These are phyloP conservation scores for Ceyx cyanopectus DNA, from an alignment of 2,113 vertebrate species.

Conservation along the genomic window DNA sequence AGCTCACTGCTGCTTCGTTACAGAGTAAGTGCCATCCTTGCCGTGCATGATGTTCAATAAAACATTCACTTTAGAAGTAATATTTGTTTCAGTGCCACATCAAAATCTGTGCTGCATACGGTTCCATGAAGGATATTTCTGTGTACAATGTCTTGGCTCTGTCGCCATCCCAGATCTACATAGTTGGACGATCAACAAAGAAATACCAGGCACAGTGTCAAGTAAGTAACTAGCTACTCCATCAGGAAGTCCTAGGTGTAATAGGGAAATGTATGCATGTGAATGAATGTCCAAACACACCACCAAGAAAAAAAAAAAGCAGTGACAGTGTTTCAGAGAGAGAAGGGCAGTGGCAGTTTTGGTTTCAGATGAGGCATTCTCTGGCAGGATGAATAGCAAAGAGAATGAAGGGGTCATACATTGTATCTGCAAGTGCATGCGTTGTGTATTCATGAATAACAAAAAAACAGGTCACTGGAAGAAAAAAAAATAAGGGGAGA, in stretches of 20 bases:
- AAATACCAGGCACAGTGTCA: conserved; percentile 97
- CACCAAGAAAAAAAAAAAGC: neutral
- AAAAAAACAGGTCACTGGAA: neutral
- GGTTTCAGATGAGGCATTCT: neutral
- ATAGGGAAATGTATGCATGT: neutral
- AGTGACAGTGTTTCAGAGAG: neutral
- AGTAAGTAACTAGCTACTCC: conserved; percentile 74
- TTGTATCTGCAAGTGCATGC: neutral
- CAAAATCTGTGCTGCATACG: conserved; percentile 95
- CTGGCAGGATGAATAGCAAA: neutral
- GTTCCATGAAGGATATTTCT: conserved; percentile 98
- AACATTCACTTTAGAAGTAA: neutral
- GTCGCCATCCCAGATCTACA: conserved; percentile 93
- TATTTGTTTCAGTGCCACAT: conserved; percentile 91
- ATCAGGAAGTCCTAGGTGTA: neutral
- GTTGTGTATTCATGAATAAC: neutral
- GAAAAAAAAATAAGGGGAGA: neutral
- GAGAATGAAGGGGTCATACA: neutral
- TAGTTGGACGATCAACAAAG: conserved; percentile 95
- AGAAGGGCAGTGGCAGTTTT: neutral
- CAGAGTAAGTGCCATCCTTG: neutral
- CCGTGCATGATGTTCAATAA: neutral
- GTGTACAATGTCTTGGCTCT: conserved; percentile 96
- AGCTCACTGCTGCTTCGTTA: neutral
- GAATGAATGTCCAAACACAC: neutral